Base-by-base conservation (phyloP, 2,113 vertebrate species). In the Grammomys surdaster region DNA sequence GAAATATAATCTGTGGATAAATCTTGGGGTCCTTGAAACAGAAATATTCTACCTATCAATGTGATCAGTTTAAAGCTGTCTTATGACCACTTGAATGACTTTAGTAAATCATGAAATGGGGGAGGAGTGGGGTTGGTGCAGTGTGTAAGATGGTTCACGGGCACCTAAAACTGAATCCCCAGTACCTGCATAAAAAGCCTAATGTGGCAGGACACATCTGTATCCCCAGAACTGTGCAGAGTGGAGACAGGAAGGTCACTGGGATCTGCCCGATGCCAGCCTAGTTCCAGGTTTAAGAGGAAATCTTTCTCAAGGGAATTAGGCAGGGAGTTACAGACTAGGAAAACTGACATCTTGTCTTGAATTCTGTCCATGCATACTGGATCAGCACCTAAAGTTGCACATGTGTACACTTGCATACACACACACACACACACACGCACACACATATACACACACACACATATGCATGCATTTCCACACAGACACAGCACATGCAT, bases 1-100 rank as follows among this genome's bases (percentile, higher is more conserved):
- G 76, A 96, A 95, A 85, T 85, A 60, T 28, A 85, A 70, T 92
- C 36, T 89, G 1, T 76, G 36, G 14, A 69, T 87, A 90, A 95
- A 43, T 2, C 58, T 94, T 54, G 36, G 17, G 87, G 26, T 95
- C 43, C 75, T 72, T 78, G 72, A 93, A 88, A 54, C 36, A 91
- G 43, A 91, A 91, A 85, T 80, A n/a, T 36, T 33, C 20, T 93
- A 40, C 7, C 7, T 76, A 77, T 24, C 43, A 87, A 46, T 6
- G 54, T 58, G 26, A 75, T 93, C 8, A 88, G 75, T 89, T 94
- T 86, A 95, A 92, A 43, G 51, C 12, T 56, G 78, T 11, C 60
- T 91, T 91, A 24, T 85, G 54, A 80, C 10, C 72, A 65, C 7
- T 93, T 89, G 16, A 10, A 58, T 69, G 48, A 46, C 88, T 93